Evolutionary conservation across 2,888 invertebrate genomes (phyloP), one percentile per base, ranked within the genome.

Genomic region (Maniola hyperantus): DNA sequence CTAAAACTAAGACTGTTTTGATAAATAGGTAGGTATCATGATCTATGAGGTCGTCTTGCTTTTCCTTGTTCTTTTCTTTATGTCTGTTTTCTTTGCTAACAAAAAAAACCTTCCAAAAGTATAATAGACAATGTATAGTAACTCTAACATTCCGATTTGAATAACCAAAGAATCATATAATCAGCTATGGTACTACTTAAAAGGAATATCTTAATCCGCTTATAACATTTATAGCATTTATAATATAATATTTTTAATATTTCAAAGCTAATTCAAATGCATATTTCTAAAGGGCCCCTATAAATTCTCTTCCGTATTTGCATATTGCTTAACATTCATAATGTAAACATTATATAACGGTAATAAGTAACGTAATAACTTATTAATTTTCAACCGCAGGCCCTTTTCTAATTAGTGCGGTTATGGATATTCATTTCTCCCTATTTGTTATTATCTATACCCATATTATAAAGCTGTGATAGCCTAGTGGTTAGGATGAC

Each of bases 361-460:
- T 44, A 46, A 33, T 39, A 51, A 26, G 8, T 26, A 59, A 36
- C 26, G 36, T 46, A 34, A 55, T 36, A 44, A 20, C 15, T 20
- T 65, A 57, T 64, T 57, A 57, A 39, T 48, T 50, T 57, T 64
- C 42, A 57, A 57, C 61, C 61, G 50, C 61, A 61, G 61, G 51
- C 46, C 48, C 39, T 46, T 61, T 61, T 51, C 51, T 61, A 61
- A 50, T 61, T 61, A 51, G 13, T 39, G 50, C 39, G 50, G 50
- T 61, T 51, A 61, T 61, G 61, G n/a, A 13, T 33, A 51, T 18
- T 50, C 15, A 36, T 48, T 36, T 50, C 18, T 61, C 8, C 39
- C 13, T 61, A 59, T 34, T 51, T 4, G 20, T 20, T 20, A 11
- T 55, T 39, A 20, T 57, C 42, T 34, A 26, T n/a, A n/a, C n/a